A percentile compares a stretch with the other conserved stretches of the same genome.
Conservation (phyloP, 2,797 vertebrate genomes). For the Clamator glandarius region DNA sequence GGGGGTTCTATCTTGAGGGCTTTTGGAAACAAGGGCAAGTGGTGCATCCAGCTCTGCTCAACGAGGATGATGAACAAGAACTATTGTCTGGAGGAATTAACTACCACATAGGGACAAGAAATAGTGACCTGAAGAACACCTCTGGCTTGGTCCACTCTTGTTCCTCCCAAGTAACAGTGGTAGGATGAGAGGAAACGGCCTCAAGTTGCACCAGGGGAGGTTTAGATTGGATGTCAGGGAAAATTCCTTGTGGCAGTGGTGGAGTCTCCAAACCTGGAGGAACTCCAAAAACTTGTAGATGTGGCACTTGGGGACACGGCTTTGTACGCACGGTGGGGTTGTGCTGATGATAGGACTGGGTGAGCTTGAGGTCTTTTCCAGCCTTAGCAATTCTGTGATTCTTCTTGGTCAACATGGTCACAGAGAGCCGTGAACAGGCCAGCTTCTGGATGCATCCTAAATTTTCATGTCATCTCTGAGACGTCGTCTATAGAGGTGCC, state of each 20-base stretch:
- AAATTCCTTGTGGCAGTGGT: too few relatives aligned
- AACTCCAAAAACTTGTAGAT: too few relatives aligned
- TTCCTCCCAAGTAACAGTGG: too few relatives aligned
- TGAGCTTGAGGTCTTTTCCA: too few relatives aligned
- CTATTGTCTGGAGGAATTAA: neutral
- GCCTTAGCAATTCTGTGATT: too few relatives aligned
- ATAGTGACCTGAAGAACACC: neutral
- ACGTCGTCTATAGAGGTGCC: neutral
- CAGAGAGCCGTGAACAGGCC: neutral
- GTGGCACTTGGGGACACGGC: too few relatives aligned
- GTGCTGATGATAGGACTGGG: too few relatives aligned
- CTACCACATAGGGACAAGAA: neutral
- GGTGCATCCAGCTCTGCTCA: neutral
- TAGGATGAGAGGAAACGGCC: too few relatives aligned
- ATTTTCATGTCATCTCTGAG: neutral
- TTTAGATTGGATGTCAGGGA: too few relatives aligned
- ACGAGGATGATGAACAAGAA: neutral
- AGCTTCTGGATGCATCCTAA: neutral
- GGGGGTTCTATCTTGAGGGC: neutral
- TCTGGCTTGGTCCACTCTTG: neutral
- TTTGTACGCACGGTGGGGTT: too few relatives aligned
- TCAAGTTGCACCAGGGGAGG: too few relatives aligned
- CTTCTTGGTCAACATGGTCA: neutral
- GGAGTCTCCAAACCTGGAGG: too few relatives aligned
- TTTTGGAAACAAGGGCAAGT: neutral